Conservation (phyloP, 2,888 invertebrate genomes). For the Pristionchus fissidentatus region DNA sequence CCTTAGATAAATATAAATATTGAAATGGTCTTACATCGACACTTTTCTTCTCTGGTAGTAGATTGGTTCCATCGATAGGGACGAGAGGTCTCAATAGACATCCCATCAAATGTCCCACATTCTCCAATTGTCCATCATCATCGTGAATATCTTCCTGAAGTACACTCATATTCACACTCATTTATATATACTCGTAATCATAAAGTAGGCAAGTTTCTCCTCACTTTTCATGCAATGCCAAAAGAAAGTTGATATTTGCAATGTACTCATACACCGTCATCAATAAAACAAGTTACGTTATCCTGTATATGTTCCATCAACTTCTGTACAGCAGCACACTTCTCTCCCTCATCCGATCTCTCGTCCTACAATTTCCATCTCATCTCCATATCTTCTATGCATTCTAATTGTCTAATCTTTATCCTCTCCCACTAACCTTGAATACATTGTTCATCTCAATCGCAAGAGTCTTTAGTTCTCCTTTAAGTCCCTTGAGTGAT, state of each 20-base stretch:
- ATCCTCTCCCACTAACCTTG: neutral
- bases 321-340: constrained; percentile 26
- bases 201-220: neutral
- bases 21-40: neutral
- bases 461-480: constrained; percentile 25
- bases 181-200: neutral
- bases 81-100: constrained; percentile 23
- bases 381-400: neutral
- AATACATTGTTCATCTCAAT: neutral
- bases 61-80: neutral
- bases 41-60: constrained; percentile 28
- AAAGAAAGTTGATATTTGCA: neutral
- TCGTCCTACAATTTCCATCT: constrained; percentile 30
- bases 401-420: neutral
- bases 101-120: constrained; percentile 16
- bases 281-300: constrained; percentile 1
- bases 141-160: constrained; percentile 42
- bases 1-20: neutral
- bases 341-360: constrained; percentile 17
- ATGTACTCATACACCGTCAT: neutral
- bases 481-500: constrained; percentile 7
- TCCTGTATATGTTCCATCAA: constrained; percentile 40
- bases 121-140: constrained; percentile 30
- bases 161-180: neutral
- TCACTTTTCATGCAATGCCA: neutral